Percentiles rank a stretch among this genome's conserved stretches.
Evolutionary conservation across 2,113 vertebrate genomes (phyloP).

Genomic region (Onychorhynchus coronatus): DNA sequence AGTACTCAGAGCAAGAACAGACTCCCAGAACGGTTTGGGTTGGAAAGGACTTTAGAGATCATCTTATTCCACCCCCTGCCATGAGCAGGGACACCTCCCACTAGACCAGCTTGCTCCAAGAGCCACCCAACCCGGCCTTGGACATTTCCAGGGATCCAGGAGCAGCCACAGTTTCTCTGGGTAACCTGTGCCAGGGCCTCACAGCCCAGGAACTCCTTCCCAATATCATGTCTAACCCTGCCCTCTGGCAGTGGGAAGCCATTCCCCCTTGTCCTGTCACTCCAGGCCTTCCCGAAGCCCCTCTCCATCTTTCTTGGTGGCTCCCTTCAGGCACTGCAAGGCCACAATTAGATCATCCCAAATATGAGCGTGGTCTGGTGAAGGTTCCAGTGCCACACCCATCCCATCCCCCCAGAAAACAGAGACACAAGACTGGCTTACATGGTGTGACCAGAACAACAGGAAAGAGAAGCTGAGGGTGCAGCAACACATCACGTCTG

Average conservation of each 20-base stretch:
- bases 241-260: neutral
- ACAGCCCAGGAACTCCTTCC: neutral
- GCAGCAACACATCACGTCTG: neutral
- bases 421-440: neutral
- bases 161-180: neutral
- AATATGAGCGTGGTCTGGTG: rapidly evolving
- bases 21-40: neutral
- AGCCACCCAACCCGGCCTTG: rapidly evolving
- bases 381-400: neutral
- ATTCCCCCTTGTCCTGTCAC: neutral
- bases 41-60: neutral
- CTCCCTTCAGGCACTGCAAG: neutral
- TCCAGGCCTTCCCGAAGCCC: neutral
- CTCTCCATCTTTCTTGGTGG: neutral
- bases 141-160: neutral
- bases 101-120: rapidly evolving
- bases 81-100: neutral
- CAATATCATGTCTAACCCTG: rapidly evolving
- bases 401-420: neutral
- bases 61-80: rapidly evolving
- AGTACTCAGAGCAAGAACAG: neutral
- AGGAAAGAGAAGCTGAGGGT: neutral
- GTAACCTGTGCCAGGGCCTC: neutral
- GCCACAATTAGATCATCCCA: neutral
- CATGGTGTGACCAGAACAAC: neutral